phyloP scores from a whole-genome alignment of 2,113 vertebrate species.

The Salminus brasiliensis region DNA sequence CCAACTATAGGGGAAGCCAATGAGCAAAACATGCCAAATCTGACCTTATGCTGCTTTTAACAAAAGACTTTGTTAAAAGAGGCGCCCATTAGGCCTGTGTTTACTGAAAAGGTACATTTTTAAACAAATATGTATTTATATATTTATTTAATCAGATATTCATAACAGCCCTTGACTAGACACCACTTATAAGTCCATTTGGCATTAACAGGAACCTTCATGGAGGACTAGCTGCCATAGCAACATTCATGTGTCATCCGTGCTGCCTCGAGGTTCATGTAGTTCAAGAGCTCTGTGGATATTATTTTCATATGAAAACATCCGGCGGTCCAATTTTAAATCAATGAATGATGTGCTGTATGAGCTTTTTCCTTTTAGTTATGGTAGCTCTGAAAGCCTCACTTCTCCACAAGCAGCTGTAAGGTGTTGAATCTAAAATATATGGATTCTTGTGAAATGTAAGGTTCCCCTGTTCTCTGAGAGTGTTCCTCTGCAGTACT shows the following conservation, averaged over 20 bases:
- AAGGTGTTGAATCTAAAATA: not conserved
- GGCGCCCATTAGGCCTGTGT: too few species aligned
- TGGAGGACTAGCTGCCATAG: constrained; percentile 37
- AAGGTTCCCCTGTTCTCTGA: not conserved
- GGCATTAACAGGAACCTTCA: constrained; percentile 22
- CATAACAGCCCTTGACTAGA: too few species aligned
- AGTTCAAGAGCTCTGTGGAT: constrained; percentile 22
- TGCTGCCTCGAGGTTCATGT: constrained; percentile 14
- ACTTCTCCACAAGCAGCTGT: not conserved
- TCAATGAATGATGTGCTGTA: not conserved
- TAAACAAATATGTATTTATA: too few species aligned
- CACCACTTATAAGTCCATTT: not conserved
- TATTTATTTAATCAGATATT: too few species aligned
- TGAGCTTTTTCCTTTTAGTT: not conserved
- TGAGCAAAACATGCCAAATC: too few species aligned
- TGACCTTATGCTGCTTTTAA: too few species aligned
- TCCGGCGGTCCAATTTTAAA: not conserved
- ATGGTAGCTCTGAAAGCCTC: not conserved
- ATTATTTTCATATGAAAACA: constrained; percentile 2
- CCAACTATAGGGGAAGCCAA: too few species aligned
- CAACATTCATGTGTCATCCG: constrained; percentile 24
- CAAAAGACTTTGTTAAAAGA: too few species aligned
- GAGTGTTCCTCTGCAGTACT: not conserved
- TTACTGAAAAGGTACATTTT: too few species aligned
- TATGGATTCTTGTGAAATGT: not conserved